These are phyloP conservation scores for Danio albolineatus DNA, from an alignment of 2,797 vertebrate genomes.

Conservation along the genomic window DNA sequence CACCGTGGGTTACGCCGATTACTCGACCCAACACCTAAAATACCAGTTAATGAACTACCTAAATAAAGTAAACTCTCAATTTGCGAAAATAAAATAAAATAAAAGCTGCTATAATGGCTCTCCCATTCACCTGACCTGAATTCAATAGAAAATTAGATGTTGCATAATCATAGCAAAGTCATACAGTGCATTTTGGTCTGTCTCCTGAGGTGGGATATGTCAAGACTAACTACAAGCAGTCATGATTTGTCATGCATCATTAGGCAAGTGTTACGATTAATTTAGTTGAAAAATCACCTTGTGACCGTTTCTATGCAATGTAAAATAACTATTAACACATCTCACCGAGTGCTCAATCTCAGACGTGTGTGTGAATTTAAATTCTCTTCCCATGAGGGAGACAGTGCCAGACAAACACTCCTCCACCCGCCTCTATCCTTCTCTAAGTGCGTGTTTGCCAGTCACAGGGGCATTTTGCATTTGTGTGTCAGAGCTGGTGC, in stretches of 20 bases:
- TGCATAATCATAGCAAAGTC: neutral
- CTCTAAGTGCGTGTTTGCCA: conserved; percentile 46
- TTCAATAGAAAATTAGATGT: neutral
- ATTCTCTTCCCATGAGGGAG: conserved; percentile 29
- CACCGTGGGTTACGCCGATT: too few relatives aligned
- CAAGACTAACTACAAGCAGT: conserved; percentile 2
- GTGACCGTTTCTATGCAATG: neutral
- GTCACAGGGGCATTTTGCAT: conserved; percentile 44
- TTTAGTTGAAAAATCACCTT: conserved; percentile 5
- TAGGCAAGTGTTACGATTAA: neutral
- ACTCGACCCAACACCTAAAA: too few relatives aligned
- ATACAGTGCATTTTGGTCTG: neutral
- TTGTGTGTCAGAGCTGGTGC: conserved; percentile 55
- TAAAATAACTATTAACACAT: neutral
- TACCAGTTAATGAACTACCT: too few relatives aligned
- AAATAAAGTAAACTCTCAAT: too few relatives aligned
- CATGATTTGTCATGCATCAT: neutral
- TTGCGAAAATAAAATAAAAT: too few relatives aligned
- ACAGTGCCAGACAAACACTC: conserved; percentile 39
- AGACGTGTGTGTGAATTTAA: conserved; percentile 13
- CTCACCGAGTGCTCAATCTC: neutral
- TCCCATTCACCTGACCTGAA: too few relatives aligned
- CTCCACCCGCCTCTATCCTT: conserved; percentile 11
- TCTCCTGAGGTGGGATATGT: neutral
- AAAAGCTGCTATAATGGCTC: too few relatives aligned